Evolutionary conservation across 2,113 vertebrate genomes (phyloP), one percentile per base, ranked within the genome.

Genomic region (Gallinago undulata): DNA sequence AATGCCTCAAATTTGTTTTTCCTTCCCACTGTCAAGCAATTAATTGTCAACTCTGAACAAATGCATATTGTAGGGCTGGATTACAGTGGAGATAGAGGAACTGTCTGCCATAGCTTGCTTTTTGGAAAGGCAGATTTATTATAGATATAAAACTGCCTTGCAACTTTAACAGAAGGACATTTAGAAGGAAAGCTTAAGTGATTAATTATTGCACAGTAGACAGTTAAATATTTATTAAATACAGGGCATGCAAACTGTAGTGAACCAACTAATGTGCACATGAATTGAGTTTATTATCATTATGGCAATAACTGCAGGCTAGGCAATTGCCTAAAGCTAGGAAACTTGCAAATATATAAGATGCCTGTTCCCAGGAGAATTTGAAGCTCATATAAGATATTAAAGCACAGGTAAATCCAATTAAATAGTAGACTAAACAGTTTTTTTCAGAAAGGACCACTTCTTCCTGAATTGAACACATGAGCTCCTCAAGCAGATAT

Each of bases 141-240:
- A 41, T 9, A 80, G 75, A 77, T 53, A 86, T 67, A 94, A 96
- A 93, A 55, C 10, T 77, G 33, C 68, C 39, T 70, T 80, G 55
- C 39, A 75, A 43, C 33, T 91, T 93, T 75, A 90, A 72, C n/a
- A 88, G 79, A 84, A 80, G 39, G 51, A 19, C 47, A 41, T 89
- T 88, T 77, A 86, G 66, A 94, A 78, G 50, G 55, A 93, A 90
- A 83, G 63, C 28, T 80, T 28, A 70, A 59, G 48, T 87, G 83
- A 94, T 95, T 96, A 93, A 96, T 92, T 95, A 95, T 96, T 96
- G 72, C 79, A 86, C 35, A 78, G 47, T 27, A 74, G 88, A 78
- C 66, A 90, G 72, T 94, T 86, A 93, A 96, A 91, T 92, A 97
- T 93, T 95, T 93, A 96, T 95, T 92, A 90, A 92, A 94, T 87